phyloP scores from a whole-genome alignment of 37 sponge, comb jelly and placozoan genomes.

The Oopsacas minuta region DNA sequence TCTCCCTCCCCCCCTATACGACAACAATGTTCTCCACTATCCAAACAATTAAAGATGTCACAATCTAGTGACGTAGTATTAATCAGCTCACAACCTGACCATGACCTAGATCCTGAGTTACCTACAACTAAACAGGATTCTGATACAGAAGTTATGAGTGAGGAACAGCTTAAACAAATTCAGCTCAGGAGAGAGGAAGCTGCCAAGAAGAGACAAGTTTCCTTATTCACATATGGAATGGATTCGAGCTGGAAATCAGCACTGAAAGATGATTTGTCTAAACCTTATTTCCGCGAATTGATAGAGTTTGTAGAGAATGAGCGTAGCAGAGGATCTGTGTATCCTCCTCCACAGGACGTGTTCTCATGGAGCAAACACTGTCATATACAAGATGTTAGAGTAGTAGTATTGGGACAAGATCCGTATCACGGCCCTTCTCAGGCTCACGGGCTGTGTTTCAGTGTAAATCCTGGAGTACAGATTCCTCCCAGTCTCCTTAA shows the following conservation, averaged over 20 bases:
- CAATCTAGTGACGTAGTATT: background rate
- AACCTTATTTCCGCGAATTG: constrained; percentile 50
- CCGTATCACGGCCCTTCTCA: constrained; percentile 94
- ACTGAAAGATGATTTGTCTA: constrained; percentile 45
- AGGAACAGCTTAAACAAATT: background rate
- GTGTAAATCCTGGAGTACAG: constrained; percentile 64
- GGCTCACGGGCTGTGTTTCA: constrained; percentile 94
- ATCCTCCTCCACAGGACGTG: constrained; percentile 52
- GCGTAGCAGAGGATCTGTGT: constrained; percentile 27
- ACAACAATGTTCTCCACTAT: background rate
- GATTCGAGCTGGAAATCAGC: constrained; percentile 57
- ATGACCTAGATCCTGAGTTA: too few species aligned
- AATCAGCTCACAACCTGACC: background rate
- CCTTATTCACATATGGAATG: constrained; percentile 7
- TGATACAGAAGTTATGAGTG: background rate
- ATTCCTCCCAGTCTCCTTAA: constrained; percentile 84
- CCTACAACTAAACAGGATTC: background rate
- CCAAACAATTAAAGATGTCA: background rate
- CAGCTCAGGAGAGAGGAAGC: background rate
- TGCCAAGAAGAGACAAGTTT: background rate
- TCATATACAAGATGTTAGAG: constrained; percentile 65
- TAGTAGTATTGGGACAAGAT: constrained; percentile 95
- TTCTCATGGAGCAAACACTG: constrained; percentile 81
- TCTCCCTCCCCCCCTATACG: background rate
- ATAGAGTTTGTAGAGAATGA: constrained; percentile 31